These are phyloP conservation scores for Coregonus sp. DNA, from an alignment of 2,797 vertebrate genomes.

Conservation along the genomic window DNA sequence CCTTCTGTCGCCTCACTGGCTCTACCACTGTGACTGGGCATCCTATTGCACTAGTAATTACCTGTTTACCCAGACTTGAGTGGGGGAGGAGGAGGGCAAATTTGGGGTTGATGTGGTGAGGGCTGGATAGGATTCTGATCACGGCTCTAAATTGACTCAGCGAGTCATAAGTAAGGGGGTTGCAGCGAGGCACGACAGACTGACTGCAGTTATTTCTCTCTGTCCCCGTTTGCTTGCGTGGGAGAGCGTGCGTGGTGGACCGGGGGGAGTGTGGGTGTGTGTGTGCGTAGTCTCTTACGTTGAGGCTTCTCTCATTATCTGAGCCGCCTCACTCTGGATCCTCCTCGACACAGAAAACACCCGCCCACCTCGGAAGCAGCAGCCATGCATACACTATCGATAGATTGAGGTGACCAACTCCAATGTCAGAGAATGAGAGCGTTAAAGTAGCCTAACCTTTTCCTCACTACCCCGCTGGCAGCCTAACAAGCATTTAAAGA, in stretches of 20 bases:
- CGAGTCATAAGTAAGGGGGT: slow-evolving; percentile 48
- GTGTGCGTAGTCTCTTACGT: slow-evolving; percentile 55
- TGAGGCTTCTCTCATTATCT: slow-evolving; percentile 55
- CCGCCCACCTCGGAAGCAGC: slow-evolving; percentile 30
- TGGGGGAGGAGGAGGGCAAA: background rate
- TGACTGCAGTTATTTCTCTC: slow-evolving; percentile 9
- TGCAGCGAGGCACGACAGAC: slow-evolving; percentile 46
- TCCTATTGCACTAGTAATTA: background rate
- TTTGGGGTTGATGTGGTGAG: background rate
- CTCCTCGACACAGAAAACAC: slow-evolving; percentile 50
- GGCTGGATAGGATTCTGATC: slow-evolving; percentile 31
- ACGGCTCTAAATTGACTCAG: slow-evolving; percentile 50
- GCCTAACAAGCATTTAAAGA: background rate
- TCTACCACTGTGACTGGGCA: slow-evolving; percentile 1
- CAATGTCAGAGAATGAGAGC: slow-evolving; percentile 20
- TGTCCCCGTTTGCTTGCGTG: slow-evolving; percentile 34
- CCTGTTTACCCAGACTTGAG: background rate
- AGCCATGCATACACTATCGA: slow-evolving; percentile 28
- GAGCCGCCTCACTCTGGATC: slow-evolving; percentile 44
- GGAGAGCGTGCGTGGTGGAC: slow-evolving; percentile 44
- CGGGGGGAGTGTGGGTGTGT: slow-evolving; percentile 46
- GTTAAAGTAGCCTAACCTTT: background rate
- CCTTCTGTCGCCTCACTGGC: background rate
- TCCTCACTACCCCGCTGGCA: slow-evolving; percentile 6
- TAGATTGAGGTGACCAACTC: slow-evolving; percentile 13